phyloP scores from a whole-genome alignment of 2,797 vertebrate genomes.

The Typhlichthys eigenmanni region DNA sequence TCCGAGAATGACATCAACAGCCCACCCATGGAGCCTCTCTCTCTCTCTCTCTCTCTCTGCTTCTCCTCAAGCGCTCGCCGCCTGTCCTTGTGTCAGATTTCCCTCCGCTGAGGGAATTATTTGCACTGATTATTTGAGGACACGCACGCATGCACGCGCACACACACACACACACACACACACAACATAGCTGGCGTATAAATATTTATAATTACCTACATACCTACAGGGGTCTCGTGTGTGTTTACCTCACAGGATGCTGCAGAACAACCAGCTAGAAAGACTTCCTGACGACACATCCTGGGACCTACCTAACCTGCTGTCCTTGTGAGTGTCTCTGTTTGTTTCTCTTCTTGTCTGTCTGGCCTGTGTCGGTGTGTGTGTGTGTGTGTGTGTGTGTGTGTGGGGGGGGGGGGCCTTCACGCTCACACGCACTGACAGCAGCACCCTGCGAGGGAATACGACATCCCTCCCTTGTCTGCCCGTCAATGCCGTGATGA shows the following conservation, averaged over 20 bases:
- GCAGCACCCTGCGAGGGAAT: conserved; percentile 35
- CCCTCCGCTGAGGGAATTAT: conserved; percentile 60
- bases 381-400: too few species aligned
- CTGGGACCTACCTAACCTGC: conserved; percentile 90
- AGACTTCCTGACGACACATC: conserved; percentile 86
- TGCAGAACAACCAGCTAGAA: conserved; percentile 93
- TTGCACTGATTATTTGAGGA: conserved; percentile 55
- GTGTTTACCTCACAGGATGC: conserved; percentile 81
- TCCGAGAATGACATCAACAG: conserved; percentile 80
- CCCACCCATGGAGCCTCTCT: conserved; percentile 77
- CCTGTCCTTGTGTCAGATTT: conserved; percentile 69
- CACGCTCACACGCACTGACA: conserved; percentile 18
- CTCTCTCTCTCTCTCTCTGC: conserved; percentile 50
- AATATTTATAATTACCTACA: neutral
- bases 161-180: conserved; percentile 13
- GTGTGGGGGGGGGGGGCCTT: too few species aligned
- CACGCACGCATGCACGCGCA: conserved; percentile 14
- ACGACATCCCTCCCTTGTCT: conserved; percentile 51
- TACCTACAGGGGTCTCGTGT: neutral
- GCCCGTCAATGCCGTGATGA: conserved; percentile 27
- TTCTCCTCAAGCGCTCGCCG: conserved; percentile 59
- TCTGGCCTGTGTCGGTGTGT: too few species aligned
- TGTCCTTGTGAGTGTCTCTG: conserved; percentile 89
- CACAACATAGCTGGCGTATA: neutral
- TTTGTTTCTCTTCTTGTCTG: neutral